Conservation (phyloP, 2,797 vertebrate genomes). For the Sciurus vulgaris region DNA sequence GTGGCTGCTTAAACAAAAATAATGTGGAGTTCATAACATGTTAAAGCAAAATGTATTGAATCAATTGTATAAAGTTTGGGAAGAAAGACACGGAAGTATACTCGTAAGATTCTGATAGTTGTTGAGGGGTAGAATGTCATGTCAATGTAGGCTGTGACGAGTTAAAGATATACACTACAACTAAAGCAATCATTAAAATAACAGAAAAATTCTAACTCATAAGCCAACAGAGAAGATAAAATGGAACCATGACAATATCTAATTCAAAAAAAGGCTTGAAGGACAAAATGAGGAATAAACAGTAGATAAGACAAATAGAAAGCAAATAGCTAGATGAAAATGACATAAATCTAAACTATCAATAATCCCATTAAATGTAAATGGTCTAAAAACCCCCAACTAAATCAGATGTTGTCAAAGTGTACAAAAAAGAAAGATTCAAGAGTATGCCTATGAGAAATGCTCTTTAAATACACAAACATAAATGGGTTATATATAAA, state of each 20-base stretch:
- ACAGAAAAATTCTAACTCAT: background rate
- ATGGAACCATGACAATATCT: background rate
- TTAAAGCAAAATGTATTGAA: background rate
- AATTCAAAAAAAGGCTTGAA: background rate
- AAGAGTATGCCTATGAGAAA: background rate
- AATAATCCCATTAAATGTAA: background rate
- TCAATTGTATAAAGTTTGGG: background rate
- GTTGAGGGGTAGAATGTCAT: background rate
- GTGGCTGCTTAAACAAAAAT: constrained; percentile 5
- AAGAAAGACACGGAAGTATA: background rate
- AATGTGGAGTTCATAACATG: background rate
- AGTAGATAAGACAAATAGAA: no score
- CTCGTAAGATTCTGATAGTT: background rate
- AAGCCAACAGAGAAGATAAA: background rate
- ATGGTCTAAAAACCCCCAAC: background rate
- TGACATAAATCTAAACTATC: background rate
- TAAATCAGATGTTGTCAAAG: background rate
- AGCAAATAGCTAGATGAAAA: background rate
- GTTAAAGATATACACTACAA: background rate
- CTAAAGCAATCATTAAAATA: background rate
- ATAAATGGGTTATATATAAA: background rate
- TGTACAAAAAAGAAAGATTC: background rate
- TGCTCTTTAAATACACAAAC: background rate
- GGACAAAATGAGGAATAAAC: background rate
- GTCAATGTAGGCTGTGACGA: background rate